Conservation (phyloP, 2,797 vertebrate genomes). For the Microcaecilia unicolor region DNA sequence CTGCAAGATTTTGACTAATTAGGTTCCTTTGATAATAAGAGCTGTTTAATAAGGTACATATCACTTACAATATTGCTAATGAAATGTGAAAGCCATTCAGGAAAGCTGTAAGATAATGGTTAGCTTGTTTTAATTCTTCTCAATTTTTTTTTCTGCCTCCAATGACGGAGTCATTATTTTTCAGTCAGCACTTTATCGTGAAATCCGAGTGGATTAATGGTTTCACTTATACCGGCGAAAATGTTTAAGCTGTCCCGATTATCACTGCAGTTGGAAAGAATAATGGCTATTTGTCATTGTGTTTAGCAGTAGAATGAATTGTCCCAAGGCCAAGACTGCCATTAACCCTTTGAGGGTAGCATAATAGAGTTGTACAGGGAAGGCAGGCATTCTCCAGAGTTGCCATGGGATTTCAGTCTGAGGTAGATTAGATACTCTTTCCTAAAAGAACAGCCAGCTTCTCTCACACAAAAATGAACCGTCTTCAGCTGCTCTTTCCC, state of each 20-base stretch:
- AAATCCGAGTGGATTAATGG: slow-evolving; percentile 98
- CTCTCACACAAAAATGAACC: no score
- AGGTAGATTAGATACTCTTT: slow-evolving; percentile 10
- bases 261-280: slow-evolving; percentile 96
- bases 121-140: slow-evolving; percentile 98
- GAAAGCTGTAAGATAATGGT: slow-evolving; percentile 72
- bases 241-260: slow-evolving; percentile 98
- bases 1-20: slow-evolving; percentile 70
- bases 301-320: slow-evolving; percentile 85
- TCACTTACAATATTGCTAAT: slow-evolving; percentile 77
- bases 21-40: slow-evolving; percentile 70
- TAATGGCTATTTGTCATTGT: slow-evolving; percentile 98
- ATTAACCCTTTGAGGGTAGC: slow-evolving; percentile 74
- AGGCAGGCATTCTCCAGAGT: slow-evolving; percentile 21
- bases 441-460: slow-evolving; percentile 1
- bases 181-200: slow-evolving; percentile 92
- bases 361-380: slow-evolving; percentile 43
- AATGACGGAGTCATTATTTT: slow-evolving; percentile 97
- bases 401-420: not conserved
- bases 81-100: slow-evolving; percentile 77
- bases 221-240: slow-evolving; percentile 94
- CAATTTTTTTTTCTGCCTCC: slow-evolving; percentile 81
- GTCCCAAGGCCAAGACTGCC: slow-evolving; percentile 70
- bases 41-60: slow-evolving; percentile 75
- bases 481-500: not conserved